These are phyloP conservation scores for Stegana nigrithorax DNA, from an alignment of 2,888 invertebrate species.

Conservation along the genomic window DNA sequence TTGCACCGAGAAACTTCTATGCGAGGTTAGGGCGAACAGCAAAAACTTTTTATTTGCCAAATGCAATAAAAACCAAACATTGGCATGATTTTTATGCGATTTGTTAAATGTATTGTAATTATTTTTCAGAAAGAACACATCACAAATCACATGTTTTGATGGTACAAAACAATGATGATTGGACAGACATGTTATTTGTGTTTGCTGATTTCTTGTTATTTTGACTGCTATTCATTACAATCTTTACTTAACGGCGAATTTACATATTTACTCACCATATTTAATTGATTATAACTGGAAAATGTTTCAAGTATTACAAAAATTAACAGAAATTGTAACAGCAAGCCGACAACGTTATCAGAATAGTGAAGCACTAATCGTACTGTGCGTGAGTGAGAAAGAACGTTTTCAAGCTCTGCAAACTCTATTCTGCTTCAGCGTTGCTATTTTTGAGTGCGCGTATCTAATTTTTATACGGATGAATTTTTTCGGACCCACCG, in stretches of 20 bases:
- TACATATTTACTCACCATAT: slow-evolving; percentile 55
- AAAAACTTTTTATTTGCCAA: background rate
- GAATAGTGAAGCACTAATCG: background rate
- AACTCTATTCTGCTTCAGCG: no score
- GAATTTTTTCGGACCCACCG: no score
- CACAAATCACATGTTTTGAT: slow-evolving; percentile 13
- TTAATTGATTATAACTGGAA: slow-evolving; percentile 38
- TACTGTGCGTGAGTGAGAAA: background rate
- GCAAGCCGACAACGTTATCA: slow-evolving; percentile 21
- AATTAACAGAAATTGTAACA: slow-evolving; percentile 45
- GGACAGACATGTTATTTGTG: slow-evolving; percentile 22
- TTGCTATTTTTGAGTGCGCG: no score
- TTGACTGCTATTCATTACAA: background rate
- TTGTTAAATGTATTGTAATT: background rate
- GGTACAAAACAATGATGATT: slow-evolving; percentile 19
- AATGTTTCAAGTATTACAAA: slow-evolving; percentile 11
- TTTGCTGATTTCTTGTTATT: background rate
- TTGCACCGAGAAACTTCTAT: slow-evolving; percentile 35
- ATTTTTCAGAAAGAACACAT: slow-evolving; percentile 2
- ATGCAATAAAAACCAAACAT: background rate
- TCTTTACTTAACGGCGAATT: slow-evolving; percentile 31
- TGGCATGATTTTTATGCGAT: background rate
- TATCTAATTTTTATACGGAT: no score
- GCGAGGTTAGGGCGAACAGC: slow-evolving; percentile 39
- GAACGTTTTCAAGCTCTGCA: no score